Conservation (phyloP, 2,797 vertebrate genomes). For the Rhabdophis nuchalis region DNA sequence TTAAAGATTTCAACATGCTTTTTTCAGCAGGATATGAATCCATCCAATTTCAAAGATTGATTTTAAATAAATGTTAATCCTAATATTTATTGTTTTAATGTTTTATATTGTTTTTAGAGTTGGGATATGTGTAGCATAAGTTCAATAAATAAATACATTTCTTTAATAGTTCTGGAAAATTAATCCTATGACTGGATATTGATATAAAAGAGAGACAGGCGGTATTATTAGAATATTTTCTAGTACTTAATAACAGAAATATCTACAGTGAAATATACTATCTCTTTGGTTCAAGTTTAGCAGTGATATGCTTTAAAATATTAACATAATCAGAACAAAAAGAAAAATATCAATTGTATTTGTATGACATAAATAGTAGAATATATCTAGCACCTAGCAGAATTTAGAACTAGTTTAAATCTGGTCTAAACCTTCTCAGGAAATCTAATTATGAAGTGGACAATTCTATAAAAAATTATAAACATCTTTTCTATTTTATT, state of each 20-base stretch:
- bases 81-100: background rate
- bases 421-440: background rate
- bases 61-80: background rate
- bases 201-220: background rate
- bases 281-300: constrained; percentile 23
- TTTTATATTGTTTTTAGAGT: background rate
- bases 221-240: constrained; percentile 9
- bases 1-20: background rate
- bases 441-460: background rate
- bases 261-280: constrained; percentile 13
- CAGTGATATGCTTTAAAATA: constrained; percentile 9
- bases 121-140: background rate
- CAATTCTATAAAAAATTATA: background rate
- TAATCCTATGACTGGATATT: constrained; percentile 33
- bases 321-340: constrained; percentile 28
- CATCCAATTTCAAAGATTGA: background rate
- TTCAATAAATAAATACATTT: background rate
- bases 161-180: background rate
- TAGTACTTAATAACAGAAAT: constrained; percentile 19
- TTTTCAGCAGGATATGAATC: background rate
- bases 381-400: background rate
- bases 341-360: constrained; percentile 22
- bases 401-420: background rate
- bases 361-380: constrained; percentile 14
- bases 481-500: background rate